phyloP scores from a whole-genome alignment of 2,888 invertebrate genomes.

The Agrochola macilenta region DNA sequence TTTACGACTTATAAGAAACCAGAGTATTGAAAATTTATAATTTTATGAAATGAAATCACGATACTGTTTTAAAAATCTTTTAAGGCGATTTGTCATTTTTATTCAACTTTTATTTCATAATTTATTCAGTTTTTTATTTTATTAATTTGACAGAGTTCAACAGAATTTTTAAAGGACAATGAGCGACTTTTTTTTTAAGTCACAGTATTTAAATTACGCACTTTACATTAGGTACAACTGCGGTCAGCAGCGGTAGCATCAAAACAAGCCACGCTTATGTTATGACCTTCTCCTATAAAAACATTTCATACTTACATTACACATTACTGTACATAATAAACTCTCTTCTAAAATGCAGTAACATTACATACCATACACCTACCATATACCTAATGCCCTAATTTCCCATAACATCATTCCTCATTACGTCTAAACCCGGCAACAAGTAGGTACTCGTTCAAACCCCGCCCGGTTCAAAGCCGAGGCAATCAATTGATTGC shows the following conservation, averaged over 20 bases:
- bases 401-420: background rate
- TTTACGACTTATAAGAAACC: conserved; percentile 41
- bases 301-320: too few relatives aligned
- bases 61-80: background rate
- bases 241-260: too few relatives aligned
- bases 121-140: conserved; percentile 13
- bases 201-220: background rate
- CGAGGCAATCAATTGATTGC: conserved; percentile 50
- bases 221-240: background rate
- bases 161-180: conserved; percentile 16
- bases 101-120: conserved; percentile 26
- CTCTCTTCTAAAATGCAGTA: background rate
- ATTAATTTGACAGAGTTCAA: background rate
- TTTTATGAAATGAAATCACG: conserved; percentile 40
- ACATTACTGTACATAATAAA: background rate
- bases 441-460: conserved; percentile 30
- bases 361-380: too few relatives aligned
- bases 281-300: too few relatives aligned
- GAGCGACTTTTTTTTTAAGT: background rate
- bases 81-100: conserved; percentile 11
- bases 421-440: conserved; percentile 1
- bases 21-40: conserved; percentile 31
- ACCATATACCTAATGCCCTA: too few relatives aligned
- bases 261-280: too few relatives aligned
- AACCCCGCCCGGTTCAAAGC: conserved; percentile 43